phyloP scores from a whole-genome alignment of 2,888 invertebrate species.

The Alsophila aescularia region DNA sequence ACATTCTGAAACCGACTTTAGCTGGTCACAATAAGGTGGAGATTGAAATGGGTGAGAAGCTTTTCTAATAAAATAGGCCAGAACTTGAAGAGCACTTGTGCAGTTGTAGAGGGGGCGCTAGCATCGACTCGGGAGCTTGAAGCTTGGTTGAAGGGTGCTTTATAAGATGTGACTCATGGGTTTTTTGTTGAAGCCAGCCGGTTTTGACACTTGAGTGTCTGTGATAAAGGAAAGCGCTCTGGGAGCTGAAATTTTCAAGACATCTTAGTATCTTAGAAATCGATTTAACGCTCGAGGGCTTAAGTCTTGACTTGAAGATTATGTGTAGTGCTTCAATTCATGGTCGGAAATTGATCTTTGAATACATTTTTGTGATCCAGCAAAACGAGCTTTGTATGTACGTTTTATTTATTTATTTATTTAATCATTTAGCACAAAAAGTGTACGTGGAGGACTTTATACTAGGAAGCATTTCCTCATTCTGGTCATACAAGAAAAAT shows the following conservation, averaged over 20 bases:
- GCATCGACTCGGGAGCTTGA: constrained; percentile 37
- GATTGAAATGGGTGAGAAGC: constrained; percentile 30
- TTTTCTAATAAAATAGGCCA: constrained; percentile 63
- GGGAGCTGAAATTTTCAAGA: constrained; percentile 20
- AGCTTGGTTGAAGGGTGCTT: constrained; percentile 48
- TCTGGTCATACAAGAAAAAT: no score
- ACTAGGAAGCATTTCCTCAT: no score
- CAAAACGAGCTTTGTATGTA: no score
- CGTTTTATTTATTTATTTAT: no score
- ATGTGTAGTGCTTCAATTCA: background rate
- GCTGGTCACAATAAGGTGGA: constrained; percentile 32
- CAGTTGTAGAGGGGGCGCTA: constrained; percentile 42
- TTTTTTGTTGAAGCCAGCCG: constrained; percentile 48
- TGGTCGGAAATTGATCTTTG: background rate
- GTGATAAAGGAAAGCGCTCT: constrained; percentile 27
- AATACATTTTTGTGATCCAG: no score
- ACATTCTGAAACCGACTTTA: constrained; percentile 37
- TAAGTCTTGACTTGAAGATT: background rate
- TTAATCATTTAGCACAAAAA: no score
- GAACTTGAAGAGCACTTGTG: constrained; percentile 45
- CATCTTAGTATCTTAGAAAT: constrained; percentile 4
- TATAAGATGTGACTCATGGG: constrained; percentile 57
- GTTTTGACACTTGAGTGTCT: constrained; percentile 37
- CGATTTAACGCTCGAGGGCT: constrained; percentile 9
- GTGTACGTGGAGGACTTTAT: no score